Evolutionary conservation across 2,113 vertebrate species (phyloP).

Genomic region (Melanotaenia duboulayi): DNA sequence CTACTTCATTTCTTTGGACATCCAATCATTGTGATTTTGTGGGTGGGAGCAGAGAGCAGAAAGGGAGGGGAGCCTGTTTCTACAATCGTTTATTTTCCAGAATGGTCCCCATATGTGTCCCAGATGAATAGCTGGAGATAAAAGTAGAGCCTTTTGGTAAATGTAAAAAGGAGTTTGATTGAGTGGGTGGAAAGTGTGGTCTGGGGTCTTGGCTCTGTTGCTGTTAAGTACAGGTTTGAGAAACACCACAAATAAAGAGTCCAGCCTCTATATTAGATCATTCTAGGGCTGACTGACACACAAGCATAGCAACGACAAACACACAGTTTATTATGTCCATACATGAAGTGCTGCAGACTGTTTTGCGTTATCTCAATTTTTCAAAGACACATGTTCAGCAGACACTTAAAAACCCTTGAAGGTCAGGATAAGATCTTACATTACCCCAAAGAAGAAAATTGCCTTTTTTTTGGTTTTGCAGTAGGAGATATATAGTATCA

Average conservation of each 20-base stretch:
- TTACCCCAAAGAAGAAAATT: constrained; percentile 8
- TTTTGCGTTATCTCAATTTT: constrained; percentile 15
- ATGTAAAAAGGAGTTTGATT: constrained; percentile 66
- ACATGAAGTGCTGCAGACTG: constrained; percentile 2
- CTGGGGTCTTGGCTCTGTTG: constrained; percentile 73
- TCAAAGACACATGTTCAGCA: constrained; percentile 11
- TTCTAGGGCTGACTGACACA: constrained; percentile 50
- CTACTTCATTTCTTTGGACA: constrained; percentile 26
- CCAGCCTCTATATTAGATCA: constrained; percentile 68
- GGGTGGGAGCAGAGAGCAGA: constrained; percentile 24
- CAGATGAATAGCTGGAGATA: constrained; percentile 67
- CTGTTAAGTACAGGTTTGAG: constrained; percentile 77
- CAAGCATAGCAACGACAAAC: constrained; percentile 59
- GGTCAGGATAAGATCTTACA: constrained; percentile 17
- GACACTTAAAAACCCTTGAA: constrained; percentile 3
- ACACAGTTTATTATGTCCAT: constrained; percentile 28
- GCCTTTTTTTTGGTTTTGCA: not conserved
- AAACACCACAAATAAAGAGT: constrained; percentile 72
- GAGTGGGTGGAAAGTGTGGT: constrained; percentile 73
- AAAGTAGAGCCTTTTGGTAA: constrained; percentile 63
- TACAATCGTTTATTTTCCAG: constrained; percentile 58
- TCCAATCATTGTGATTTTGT: constrained; percentile 47
- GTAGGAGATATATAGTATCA: not conserved
- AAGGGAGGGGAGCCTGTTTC: constrained; percentile 31
- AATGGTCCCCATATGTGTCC: constrained; percentile 69